phyloP scores from a whole-genome alignment of 2,888 invertebrate species.

The Malthinus flaveolus region DNA sequence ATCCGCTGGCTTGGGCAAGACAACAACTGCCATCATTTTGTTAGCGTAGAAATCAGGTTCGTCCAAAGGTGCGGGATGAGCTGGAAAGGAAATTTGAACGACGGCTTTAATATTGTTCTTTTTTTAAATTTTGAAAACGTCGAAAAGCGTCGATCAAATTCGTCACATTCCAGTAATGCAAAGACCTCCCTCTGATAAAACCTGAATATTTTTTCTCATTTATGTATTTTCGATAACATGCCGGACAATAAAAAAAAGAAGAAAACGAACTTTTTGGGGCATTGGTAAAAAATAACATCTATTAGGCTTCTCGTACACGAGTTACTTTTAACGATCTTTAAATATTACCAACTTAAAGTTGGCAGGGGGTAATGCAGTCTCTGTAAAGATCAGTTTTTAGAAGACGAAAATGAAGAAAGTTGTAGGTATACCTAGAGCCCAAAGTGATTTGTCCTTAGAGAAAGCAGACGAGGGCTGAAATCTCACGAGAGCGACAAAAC shows the following conservation, averaged over 20 bases:
- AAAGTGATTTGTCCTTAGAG: too few relatives aligned
- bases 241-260: slow-evolving; percentile 17
- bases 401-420: too few relatives aligned
- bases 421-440: too few relatives aligned
- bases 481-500: too few relatives aligned
- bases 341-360: too few relatives aligned
- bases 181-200: slow-evolving; percentile 39
- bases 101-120: slow-evolving; percentile 3
- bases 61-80: slow-evolving; percentile 20
- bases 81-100: slow-evolving; percentile 16
- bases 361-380: too few relatives aligned
- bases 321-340: too few relatives aligned
- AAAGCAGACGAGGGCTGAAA: too few relatives aligned
- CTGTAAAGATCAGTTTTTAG: too few relatives aligned
- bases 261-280: slow-evolving; percentile 2
- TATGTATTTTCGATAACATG: slow-evolving; percentile 35
- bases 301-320: neutral
- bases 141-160: slow-evolving; percentile 11
- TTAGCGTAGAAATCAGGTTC: slow-evolving; percentile 50
- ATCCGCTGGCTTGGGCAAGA: slow-evolving; percentile 41
- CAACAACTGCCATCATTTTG: slow-evolving; percentile 47
- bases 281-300: slow-evolving; percentile 11
- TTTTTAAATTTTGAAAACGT: neutral
- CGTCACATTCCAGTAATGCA: slow-evolving; percentile 22
- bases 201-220: slow-evolving; percentile 53